Evolutionary conservation across 2,797 vertebrate genomes (phyloP).

Genomic region (Halcyon chelicuti): DNA sequence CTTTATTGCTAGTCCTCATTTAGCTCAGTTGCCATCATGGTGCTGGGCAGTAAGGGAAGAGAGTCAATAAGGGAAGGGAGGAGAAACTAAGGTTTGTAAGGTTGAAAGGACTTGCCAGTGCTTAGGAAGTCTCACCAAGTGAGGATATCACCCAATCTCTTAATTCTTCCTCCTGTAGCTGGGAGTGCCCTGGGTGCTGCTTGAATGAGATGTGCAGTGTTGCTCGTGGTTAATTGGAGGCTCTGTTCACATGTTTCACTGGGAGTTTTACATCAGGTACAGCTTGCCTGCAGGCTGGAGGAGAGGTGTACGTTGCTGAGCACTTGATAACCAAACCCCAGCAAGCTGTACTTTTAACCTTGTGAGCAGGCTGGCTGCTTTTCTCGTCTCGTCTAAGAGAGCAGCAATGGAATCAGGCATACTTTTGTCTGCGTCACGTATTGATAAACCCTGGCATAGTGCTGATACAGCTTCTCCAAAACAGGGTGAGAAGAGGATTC

Average conservation of each 20-base stretch:
- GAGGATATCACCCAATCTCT: neutral
- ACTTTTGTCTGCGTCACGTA: neutral
- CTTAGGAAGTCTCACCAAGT: neutral
- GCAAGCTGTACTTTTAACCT: neutral
- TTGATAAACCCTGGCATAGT: neutral
- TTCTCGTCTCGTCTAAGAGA: neutral
- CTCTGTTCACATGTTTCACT: neutral
- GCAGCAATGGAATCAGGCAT: neutral
- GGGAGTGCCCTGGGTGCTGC: neutral
- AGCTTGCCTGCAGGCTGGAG: neutral
- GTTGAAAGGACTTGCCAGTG: neutral
- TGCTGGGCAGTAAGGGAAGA: neutral
- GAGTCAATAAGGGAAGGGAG: too few species aligned
- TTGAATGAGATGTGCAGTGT: neutral
- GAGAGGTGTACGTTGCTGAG: neutral
- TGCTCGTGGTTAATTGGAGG: neutral
- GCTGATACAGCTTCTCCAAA: neutral
- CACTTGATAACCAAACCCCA: neutral
- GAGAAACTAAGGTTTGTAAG: neutral
- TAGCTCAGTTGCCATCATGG: neutral
- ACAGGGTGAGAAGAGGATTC: neutral
- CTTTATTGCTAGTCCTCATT: neutral
- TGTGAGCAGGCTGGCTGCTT: neutral
- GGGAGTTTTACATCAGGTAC: neutral
- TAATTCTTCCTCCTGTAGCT: neutral